Evolutionary conservation across 1,140 invertebrate species (phyloP), one percentile per base, ranked within the genome.

Genomic region (Batillaria attramentaria): DNA sequence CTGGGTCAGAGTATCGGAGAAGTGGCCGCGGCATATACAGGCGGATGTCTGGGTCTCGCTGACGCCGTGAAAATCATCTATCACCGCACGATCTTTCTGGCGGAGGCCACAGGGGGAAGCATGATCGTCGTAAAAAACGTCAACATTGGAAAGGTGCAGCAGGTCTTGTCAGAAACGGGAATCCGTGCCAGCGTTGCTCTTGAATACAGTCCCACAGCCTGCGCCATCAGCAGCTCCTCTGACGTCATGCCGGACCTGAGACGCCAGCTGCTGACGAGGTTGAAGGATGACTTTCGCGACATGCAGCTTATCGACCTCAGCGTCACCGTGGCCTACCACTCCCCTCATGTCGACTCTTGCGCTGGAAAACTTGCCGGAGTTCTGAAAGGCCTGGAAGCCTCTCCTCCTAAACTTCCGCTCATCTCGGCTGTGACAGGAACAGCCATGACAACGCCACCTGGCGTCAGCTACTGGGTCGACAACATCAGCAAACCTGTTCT

Each of bases 1-100:
- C 43, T 89, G 6, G 87, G 87, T 1, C 87, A 88, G 60, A 86
- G 84, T 1, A 82, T 88, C 2, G 87, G 87, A 13, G 87, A 88
- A 72, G 85, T 88, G 33, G 84, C 86, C 10, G 86, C 85, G 0
- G 85, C 86, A 33, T 82, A 84, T 77, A 76, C 78, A 66, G 42
- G 81, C 42, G 86, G 86, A 3, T 60, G 66, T 57, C 46, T 87
- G 16, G 69, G 75, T 37, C 66, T 88, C 18, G 20, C 78, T 39
- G 76, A 82, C 35, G 86, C 87, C 24, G 85, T 88, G 0, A 78
- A 79, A 65, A 72, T 87, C 5, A 84, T 86, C 16, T 87, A 82
- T 73, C 69, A 80, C 54, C 77, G 87, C 39, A 84, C 85, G 18
- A n/a, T 41, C 2, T 28, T 81, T 20, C 70, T 86, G 18, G 66